These are phyloP conservation scores for Galeopterus variegatus DNA, from an alignment of 2,113 vertebrate genomes.

Conservation along the genomic window DNA sequence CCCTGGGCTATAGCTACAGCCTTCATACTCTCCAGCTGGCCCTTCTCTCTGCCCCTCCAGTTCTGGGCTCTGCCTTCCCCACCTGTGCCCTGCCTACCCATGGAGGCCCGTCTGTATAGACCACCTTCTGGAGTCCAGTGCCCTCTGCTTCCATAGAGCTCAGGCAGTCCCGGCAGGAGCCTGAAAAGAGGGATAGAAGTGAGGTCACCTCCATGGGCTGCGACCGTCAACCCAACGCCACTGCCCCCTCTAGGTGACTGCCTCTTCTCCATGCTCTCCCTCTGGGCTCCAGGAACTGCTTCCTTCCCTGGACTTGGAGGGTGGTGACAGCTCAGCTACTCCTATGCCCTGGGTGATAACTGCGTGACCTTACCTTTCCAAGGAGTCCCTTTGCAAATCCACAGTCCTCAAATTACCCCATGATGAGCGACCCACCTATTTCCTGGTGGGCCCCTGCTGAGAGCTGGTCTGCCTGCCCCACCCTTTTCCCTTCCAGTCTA, in stretches of 20 bases:
- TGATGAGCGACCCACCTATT: neutral
- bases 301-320: neutral
- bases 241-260: neutral
- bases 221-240: neutral
- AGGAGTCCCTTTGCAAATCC: neutral
- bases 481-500: no score
- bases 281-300: neutral
- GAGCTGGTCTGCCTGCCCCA: no score
- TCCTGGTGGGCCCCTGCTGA: neutral
- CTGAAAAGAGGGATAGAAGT: neutral
- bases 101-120: neutral
- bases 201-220: neutral
- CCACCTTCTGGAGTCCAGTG: neutral
- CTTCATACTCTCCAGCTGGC: neutral
- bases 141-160: neutral
- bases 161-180: neutral
- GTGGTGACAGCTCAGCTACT: neutral
- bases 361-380: neutral
- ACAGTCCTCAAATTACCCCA: no score
- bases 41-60: neutral
- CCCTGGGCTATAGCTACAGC: neutral
- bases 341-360: no score
- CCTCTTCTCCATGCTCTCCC: neutral
- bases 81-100: neutral
- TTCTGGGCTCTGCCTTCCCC: neutral